phyloP scores from a whole-genome alignment of 2,113 vertebrate species.

The Clarias magur region DNA sequence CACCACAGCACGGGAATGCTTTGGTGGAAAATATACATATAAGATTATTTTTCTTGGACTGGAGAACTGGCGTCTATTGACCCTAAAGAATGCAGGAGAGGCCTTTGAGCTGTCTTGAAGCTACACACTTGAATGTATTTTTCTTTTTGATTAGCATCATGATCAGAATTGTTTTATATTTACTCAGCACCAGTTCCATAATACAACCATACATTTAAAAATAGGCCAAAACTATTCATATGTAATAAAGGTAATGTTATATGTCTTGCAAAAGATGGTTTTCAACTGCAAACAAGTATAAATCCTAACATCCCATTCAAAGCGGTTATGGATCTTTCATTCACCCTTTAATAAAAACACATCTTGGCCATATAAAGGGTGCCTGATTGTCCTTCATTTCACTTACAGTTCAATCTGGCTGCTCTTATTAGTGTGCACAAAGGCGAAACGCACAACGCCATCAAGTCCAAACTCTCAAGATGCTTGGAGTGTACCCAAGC shows the following conservation, averaged over 20 bases:
- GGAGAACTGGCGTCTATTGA: conserved; percentile 39
- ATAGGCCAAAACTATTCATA: not conserved
- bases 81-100: conserved; percentile 29
- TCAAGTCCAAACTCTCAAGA: conserved; percentile 41
- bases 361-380: not conserved
- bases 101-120: conserved; percentile 25
- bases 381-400: conserved; percentile 35
- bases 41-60: conserved; percentile 42
- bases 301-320: not conserved
- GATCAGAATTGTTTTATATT: not conserved
- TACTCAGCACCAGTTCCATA: not conserved
- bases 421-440: conserved; percentile 44
- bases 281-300: not conserved
- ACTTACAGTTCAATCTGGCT: conserved; percentile 21
- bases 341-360: not conserved
- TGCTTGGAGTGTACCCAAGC: conserved; percentile 39
- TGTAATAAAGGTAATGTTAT: not conserved
- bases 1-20: conserved; percentile 45
- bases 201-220: not conserved
- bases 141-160: not conserved
- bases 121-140: conserved; percentile 11
- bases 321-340: not conserved
- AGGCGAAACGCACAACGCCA: conserved; percentile 27
- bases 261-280: not conserved
- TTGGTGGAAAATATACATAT: conserved; percentile 35